Conservation (phyloP, 2,888 invertebrate species). For the Seladonia tumulorum region DNA sequence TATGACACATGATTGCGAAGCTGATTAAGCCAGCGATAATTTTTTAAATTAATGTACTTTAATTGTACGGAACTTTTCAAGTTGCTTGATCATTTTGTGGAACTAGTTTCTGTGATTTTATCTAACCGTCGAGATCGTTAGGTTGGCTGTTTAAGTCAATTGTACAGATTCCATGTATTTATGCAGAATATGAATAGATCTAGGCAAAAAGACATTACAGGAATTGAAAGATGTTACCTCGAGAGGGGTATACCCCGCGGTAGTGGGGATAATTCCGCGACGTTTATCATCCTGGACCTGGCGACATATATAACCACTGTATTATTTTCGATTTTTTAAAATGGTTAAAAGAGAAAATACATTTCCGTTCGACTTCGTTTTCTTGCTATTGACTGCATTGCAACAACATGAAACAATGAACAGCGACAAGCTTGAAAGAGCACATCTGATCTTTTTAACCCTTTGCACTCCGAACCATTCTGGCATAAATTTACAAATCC, state of each 20-base stretch:
- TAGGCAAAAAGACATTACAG: not conserved
- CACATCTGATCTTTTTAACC: no score
- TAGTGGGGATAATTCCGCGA: no score
- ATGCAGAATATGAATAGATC: not conserved
- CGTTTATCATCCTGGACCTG: no score
- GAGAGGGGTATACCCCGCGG: no score
- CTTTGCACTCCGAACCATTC: no score
- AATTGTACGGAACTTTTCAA: not conserved
- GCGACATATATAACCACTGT: no score
- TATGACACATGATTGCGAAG: not conserved
- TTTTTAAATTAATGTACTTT: not conserved
- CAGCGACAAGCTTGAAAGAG: no score
- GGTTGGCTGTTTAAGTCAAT: no score
- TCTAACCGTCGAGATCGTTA: no score
- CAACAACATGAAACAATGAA: no score
- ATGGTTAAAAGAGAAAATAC: not conserved
- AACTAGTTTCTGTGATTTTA: not conserved
- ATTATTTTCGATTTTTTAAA: not conserved
- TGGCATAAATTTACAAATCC: no score
- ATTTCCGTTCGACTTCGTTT: not conserved
- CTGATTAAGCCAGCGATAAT: not conserved
- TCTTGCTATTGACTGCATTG: not conserved
- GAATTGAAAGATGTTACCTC: not conserved
- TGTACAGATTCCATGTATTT: not conserved
- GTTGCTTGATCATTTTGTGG: not conserved